A percentile compares a stretch with the other conserved stretches of the same genome.
Conservation (phyloP, 2,888 invertebrate species). For the Stegana nigrithorax region DNA sequence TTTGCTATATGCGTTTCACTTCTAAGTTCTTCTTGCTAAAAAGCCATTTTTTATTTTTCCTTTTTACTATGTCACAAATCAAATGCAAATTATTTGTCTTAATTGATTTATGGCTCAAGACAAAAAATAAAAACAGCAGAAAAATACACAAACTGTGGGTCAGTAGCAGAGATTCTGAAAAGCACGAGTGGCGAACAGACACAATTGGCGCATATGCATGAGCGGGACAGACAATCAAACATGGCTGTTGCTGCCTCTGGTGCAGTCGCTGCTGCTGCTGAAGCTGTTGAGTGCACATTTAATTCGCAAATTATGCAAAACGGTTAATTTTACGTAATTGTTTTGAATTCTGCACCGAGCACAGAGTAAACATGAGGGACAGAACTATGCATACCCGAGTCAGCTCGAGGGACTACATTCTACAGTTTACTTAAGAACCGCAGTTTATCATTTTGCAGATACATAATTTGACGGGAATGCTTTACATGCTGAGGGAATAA, state of each 20-base stretch:
- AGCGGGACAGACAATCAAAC: neutral
- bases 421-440: no score
- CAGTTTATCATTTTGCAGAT: no score
- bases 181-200: neutral
- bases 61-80: slow-evolving; percentile 43
- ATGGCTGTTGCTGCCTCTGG: neutral
- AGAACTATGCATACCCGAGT: no score
- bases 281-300: no score
- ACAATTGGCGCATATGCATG: neutral
- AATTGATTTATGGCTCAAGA: slow-evolving; percentile 50
- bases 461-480: no score
- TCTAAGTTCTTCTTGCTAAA: neutral
- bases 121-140: neutral
- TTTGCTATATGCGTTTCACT: neutral
- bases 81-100: slow-evolving; percentile 58
- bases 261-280: neutral
- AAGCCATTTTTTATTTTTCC: neutral
- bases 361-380: no score
- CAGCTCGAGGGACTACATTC: no score
- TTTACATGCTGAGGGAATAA: no score
- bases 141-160: neutral
- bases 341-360: no score
- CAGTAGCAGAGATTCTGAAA: neutral
- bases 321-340: no score
- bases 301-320: no score